phyloP scores from a whole-genome alignment of 2,888 invertebrate species.

The Pristionchus arcanus region DNA sequence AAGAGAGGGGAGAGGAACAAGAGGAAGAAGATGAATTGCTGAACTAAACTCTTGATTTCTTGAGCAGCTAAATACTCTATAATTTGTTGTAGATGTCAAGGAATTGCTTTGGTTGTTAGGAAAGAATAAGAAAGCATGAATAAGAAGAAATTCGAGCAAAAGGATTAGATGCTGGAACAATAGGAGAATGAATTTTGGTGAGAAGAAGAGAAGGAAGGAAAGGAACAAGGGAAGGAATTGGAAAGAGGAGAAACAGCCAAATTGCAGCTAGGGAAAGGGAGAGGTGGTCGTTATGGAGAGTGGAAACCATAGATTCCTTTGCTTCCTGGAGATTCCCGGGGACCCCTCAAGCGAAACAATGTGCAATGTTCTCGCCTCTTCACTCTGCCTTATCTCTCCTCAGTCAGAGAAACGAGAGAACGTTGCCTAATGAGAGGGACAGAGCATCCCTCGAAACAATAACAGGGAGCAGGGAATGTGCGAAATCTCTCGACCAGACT shows the following conservation, averaged over 20 bases:
- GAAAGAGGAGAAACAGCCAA: background rate
- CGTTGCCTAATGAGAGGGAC: too few relatives aligned
- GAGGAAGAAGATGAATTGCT: background rate
- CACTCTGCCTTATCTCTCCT: too few relatives aligned
- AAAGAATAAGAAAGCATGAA: too few relatives aligned
- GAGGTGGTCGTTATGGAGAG: constrained; percentile 27
- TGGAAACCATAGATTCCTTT: background rate
- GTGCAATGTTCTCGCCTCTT: too few relatives aligned
- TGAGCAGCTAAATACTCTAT: too few relatives aligned
- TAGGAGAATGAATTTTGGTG: background rate
- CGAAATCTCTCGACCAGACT: background rate
- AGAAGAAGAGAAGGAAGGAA: background rate
- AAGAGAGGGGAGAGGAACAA: background rate
- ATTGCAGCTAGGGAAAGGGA: background rate
- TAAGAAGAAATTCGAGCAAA: background rate
- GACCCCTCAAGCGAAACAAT: background rate
- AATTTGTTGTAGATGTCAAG: too few relatives aligned
- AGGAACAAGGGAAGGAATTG: background rate
- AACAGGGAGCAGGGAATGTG: background rate
- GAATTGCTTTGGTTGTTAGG: too few relatives aligned
- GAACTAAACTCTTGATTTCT: too few relatives aligned
- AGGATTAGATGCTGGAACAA: background rate
- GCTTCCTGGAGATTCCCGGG: background rate
- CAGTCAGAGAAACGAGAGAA: too few relatives aligned
- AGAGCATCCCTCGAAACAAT: too few relatives aligned